phyloP scores from a whole-genome alignment of 2,888 invertebrate genomes.

The Incurvaria masculella region DNA sequence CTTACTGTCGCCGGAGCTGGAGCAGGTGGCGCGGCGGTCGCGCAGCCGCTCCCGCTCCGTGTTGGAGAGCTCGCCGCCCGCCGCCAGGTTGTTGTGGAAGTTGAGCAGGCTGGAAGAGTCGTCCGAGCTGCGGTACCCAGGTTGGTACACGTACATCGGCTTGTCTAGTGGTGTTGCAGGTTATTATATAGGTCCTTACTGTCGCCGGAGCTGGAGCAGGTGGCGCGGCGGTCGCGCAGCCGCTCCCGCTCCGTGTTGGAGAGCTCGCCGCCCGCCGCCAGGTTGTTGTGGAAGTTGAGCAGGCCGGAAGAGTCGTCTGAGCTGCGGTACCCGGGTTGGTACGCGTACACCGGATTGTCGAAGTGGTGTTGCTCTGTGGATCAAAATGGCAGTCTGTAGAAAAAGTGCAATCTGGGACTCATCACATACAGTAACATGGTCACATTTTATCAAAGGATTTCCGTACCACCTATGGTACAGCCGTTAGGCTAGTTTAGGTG shows the following conservation, averaged over 20 bases:
- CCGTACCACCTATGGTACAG: no score
- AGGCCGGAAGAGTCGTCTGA: conserved; percentile 55
- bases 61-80: conserved; percentile 52
- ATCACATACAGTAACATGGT: no score
- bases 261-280: conserved; percentile 44
- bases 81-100: conserved; percentile 56
- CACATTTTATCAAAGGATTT: no score
- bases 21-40: conserved; percentile 48
- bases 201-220: conserved; percentile 41
- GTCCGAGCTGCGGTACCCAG: conserved; percentile 54
- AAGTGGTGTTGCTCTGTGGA: conserved; percentile 83
- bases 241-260: conserved; percentile 61
- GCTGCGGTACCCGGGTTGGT: conserved; percentile 53
- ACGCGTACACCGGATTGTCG: conserved; percentile 89
- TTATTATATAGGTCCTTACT: no score
- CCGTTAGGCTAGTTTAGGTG: no score
- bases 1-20: conserved; percentile 38
- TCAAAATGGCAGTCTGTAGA: no score
- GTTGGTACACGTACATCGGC: no score
- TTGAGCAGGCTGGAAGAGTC: conserved; percentile 55
- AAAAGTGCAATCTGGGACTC: no score
- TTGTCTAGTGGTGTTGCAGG: conserved; percentile 89
- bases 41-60: conserved; percentile 58
- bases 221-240: conserved; percentile 37
- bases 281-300: conserved; percentile 61